Percentiles rank a stretch among this genome's conserved stretches.
Conservation (phyloP, 2,888 invertebrate genomes). For the Microctonus hyperodae region DNA sequence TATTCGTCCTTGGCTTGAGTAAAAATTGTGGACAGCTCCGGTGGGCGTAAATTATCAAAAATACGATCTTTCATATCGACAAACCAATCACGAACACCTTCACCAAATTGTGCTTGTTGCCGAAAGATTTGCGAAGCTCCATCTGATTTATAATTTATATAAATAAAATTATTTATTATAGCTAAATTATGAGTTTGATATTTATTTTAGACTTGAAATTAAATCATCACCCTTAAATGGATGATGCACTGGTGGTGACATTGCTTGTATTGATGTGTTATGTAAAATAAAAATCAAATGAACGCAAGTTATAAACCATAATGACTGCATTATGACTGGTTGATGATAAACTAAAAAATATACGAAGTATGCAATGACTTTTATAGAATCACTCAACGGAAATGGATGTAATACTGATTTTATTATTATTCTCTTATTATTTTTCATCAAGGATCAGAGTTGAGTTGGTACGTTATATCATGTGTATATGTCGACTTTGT, state of each 20-base stretch:
- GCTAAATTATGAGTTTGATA: neutral
- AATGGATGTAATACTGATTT: conserved; percentile 15
- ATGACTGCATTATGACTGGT: neutral
- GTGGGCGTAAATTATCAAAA: conserved; percentile 18
- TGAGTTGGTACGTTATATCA: neutral
- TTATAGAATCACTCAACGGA: conserved; percentile 14
- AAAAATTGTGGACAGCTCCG: conserved; percentile 6
- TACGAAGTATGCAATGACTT: conserved; percentile 8
- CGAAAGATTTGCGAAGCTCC: neutral
- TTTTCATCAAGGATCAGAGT: conserved; percentile 9
- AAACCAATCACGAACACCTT: conserved; percentile 47
- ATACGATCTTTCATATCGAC: conserved; percentile 39
- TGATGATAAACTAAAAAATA: neutral
- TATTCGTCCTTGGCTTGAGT: conserved; percentile 30
- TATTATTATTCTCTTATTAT: conserved; percentile 12
- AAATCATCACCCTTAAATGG: neutral
- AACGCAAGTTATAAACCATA: neutral
- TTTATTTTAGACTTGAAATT: no score
- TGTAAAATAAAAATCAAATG: neutral
- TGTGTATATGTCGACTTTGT: neutral
- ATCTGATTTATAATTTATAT: neutral
- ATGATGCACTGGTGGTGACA: neutral
- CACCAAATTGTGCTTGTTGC: conserved; percentile 37
- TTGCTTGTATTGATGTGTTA: neutral
- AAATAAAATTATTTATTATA: neutral